A percentile compares a stretch with the other conserved stretches of the same genome.
phyloP scores from a whole-genome alignment of 1,140 invertebrate species.

The Drosophila willistoni region DNA sequence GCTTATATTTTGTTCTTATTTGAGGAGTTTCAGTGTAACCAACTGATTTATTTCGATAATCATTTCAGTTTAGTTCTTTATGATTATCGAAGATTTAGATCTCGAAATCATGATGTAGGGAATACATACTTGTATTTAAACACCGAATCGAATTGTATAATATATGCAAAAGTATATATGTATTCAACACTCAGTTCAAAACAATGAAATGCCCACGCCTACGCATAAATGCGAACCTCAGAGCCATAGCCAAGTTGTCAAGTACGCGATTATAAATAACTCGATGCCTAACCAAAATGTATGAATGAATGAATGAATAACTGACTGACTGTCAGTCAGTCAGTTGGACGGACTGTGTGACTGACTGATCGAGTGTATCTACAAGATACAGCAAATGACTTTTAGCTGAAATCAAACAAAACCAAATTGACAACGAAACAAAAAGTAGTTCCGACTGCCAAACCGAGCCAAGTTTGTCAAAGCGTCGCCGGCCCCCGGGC shows the following conservation, averaged over 20 bases:
- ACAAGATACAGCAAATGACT: slow-evolving; percentile 61
- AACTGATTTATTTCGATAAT: too few species aligned
- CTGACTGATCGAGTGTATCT: slow-evolving; percentile 43
- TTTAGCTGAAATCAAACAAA: slow-evolving; percentile 59
- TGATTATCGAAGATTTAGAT: too few species aligned
- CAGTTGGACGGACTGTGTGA: slow-evolving; percentile 29
- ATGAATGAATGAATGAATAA: slow-evolving; percentile 33
- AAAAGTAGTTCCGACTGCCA: slow-evolving; percentile 66
- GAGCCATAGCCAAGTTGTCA: slow-evolving; percentile 47
- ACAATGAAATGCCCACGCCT: slow-evolving; percentile 34
- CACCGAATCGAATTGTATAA: background rate
- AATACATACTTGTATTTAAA: background rate
- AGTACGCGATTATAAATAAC: slow-evolving; percentile 67
- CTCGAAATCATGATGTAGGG: background rate
- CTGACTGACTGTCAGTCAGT: slow-evolving; percentile 25
- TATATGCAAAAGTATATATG: background rate
- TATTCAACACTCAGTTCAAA: slow-evolving; percentile 9
- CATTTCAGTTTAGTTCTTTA: too few species aligned
- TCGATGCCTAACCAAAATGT: slow-evolving; percentile 46
- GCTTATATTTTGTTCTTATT: too few species aligned
- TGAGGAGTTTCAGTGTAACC: too few species aligned
- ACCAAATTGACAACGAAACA: slow-evolving; percentile 22
- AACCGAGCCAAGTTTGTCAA: slow-evolving; percentile 69
- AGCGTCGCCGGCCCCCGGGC: slow-evolving; percentile 36
- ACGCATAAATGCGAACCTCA: slow-evolving; percentile 44